These are phyloP conservation scores for Pogonomyrmex barbatus DNA, from an alignment of 1,140 invertebrate genomes.

Conservation along the genomic window DNA sequence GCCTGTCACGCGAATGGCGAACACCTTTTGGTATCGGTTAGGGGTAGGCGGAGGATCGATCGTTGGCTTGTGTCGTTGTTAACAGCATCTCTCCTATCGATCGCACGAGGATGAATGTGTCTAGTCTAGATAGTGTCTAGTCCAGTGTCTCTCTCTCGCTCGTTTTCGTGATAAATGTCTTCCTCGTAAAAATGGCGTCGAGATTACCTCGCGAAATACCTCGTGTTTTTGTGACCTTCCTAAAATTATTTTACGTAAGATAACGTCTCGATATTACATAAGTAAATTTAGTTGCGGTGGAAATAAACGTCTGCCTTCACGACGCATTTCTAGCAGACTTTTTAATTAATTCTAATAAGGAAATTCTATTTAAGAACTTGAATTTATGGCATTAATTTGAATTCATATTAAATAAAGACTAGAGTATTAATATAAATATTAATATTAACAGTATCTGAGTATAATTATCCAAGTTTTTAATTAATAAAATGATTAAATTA, in stretches of 20 bases:
- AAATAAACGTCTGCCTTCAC: background rate
- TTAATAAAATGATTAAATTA: background rate
- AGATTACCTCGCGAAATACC: background rate
- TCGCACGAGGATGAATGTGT: slow-evolving; percentile 44
- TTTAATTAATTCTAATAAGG: slow-evolving; percentile 3
- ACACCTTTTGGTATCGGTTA: background rate
- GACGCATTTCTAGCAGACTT: background rate
- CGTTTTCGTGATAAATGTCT: slow-evolving; percentile 40
- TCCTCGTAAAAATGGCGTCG: background rate
- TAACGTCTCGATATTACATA: background rate
- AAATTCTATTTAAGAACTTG: background rate
- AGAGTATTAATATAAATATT: background rate
- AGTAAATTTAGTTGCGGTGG: background rate
- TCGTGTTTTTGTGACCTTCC: background rate
- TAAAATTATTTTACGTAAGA: background rate
- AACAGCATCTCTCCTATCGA: slow-evolving; percentile 42
- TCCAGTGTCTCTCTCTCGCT: background rate
- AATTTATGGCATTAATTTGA: background rate
- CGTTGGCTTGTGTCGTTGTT: background rate
- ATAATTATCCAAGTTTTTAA: background rate
- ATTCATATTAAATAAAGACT: background rate
- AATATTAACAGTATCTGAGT: background rate
- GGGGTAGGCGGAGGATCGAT: background rate
- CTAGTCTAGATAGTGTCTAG: slow-evolving; percentile 16
- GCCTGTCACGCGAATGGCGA: background rate